Base-by-base conservation (phyloP, 2,113 vertebrate genomes). In the Eurypyga helias region DNA sequence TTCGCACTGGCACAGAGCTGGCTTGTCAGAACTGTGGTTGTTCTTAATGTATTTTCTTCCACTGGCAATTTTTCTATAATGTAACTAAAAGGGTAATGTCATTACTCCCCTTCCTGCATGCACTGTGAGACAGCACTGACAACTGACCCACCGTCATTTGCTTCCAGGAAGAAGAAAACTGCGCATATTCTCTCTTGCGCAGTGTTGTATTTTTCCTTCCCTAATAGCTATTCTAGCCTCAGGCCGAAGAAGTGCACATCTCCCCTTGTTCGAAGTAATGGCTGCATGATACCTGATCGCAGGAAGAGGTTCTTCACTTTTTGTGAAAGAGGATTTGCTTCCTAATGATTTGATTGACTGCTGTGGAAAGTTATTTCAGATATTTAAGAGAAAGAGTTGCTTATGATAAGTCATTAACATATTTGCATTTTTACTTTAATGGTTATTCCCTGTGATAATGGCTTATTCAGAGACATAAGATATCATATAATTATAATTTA, bases 391-490 rank as follows among this genome's bases (percentile, higher is more conserved):
- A 49, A 96, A 70, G 26, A 78, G 84, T 92, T 90, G 62, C 75
- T 75, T 45, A 28, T 90, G 55, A 76, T 41, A 90, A 67, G 76
- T 92, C 55, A 90, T 93, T 96, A 83, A 75, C 36, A 57, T 83
- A 88, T 57, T 82, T 77, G 69, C 69, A 78, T 95, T 96, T 88
- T 92, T 88, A 72, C 92, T 95, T 88, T 88, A 86, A 94, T 83
- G 43, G 49, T 80, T 93, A 93, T 79, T 93, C 69, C 72, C 60
- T 71, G 52, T 89, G 65, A 84, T 91, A 95, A 82, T 79, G 70
- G 33, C 77, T 84, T 78, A 78, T 55, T 94, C 48, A 71, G 72
- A 83, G 78, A 36, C 49, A 89, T 75, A 84, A 87, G 46, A 29
- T 87, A 43, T 71, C 60, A 48, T 71, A 34, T 71, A 86, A 95